A percentile compares a stretch with the other conserved stretches of the same genome.
Evolutionary conservation across 23 tunicate genomes (phyloP).

Genomic region (Trididemnum miniatum): DNA sequence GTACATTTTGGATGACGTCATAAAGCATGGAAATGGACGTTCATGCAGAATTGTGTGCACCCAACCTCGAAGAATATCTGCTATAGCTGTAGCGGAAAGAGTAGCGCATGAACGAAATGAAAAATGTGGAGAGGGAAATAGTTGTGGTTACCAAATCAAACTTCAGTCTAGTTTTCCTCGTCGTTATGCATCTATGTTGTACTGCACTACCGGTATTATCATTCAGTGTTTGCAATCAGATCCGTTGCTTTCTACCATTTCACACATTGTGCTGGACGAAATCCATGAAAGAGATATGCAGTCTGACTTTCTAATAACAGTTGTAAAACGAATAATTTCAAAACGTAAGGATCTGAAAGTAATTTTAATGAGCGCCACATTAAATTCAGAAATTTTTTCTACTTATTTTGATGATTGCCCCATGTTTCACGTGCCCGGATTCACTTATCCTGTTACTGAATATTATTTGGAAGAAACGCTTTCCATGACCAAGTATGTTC

Average conservation of each 20-base stretch:
- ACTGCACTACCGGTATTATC: constrained; percentile 86
- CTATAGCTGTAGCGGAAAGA: constrained; percentile 81
- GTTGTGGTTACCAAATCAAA: constrained; percentile 90
- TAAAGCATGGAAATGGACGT: constrained; percentile 25
- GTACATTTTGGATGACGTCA: constrained; percentile 70
- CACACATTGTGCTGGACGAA: constrained; percentile 79
- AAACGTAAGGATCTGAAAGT: constrained; percentile 64
- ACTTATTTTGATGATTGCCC: constrained; percentile 65
- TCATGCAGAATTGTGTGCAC: constrained; percentile 79
- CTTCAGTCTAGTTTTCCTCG: constrained; percentile 61
- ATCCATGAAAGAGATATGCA: constrained; percentile 85
- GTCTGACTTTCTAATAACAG: constrained; percentile 72
- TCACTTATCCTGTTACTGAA: constrained; percentile 67
- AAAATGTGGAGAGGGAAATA: constrained; percentile 58
- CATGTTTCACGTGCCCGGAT: constrained; percentile 71
- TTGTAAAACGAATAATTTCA: constrained; percentile 45
- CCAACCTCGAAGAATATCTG: constrained; percentile 93
- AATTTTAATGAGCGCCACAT: constrained; percentile 87
- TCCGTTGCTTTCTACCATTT: constrained; percentile 39
- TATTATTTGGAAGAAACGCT: constrained; percentile 60
- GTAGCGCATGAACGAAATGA: constrained; percentile 78
- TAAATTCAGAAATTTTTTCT: constrained; percentile 76
- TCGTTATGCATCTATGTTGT: constrained; percentile 52
- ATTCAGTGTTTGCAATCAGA: constrained; percentile 78
- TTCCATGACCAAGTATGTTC: constrained; percentile 38